Evolutionary conservation across 1,140 invertebrate species (phyloP).

Genomic region (Eriosoma lanigerum): DNA sequence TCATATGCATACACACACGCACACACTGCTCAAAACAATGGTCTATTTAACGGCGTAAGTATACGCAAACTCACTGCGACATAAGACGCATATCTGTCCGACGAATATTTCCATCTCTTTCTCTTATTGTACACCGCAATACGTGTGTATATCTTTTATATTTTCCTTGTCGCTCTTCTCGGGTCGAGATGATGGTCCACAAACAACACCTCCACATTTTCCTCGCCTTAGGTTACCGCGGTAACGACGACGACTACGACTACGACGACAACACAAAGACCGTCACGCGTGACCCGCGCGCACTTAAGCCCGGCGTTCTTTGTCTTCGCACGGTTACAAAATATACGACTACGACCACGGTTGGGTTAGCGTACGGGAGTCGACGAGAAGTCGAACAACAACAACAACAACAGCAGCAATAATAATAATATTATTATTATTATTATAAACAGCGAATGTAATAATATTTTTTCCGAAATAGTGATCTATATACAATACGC

Average conservation of each 20-base stretch:
- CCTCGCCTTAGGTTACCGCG: not conserved
- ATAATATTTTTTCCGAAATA: not conserved
- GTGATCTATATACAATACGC: not conserved
- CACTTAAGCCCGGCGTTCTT: slow-evolving; percentile 41
- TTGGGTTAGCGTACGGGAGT: not conserved
- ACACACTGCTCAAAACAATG: slow-evolving; percentile 10
- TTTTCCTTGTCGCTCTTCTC: not conserved
- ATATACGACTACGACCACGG: not conserved
- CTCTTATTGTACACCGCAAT: not conserved
- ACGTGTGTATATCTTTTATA: not conserved
- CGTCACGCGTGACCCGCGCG: slow-evolving; percentile 45
- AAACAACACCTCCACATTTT: not conserved
- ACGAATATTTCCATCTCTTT: not conserved
- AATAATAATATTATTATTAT: no score
- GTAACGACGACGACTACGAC: not conserved
- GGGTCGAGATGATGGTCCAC: slow-evolving; percentile 8
- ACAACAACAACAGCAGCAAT: not conserved
- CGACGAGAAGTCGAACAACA: not conserved
- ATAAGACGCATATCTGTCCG: not conserved
- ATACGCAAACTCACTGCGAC: not conserved
- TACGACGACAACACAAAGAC: slow-evolving; percentile 26
- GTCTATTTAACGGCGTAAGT: slow-evolving; percentile 5
- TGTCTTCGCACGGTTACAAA: slow-evolving; percentile 32
- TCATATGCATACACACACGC: not conserved
- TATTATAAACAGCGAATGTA: not conserved